These are phyloP conservation scores for Sinocyclocheilus maitianheensis DNA, from an alignment of 2,113 vertebrate species.

Conservation along the genomic window DNA sequence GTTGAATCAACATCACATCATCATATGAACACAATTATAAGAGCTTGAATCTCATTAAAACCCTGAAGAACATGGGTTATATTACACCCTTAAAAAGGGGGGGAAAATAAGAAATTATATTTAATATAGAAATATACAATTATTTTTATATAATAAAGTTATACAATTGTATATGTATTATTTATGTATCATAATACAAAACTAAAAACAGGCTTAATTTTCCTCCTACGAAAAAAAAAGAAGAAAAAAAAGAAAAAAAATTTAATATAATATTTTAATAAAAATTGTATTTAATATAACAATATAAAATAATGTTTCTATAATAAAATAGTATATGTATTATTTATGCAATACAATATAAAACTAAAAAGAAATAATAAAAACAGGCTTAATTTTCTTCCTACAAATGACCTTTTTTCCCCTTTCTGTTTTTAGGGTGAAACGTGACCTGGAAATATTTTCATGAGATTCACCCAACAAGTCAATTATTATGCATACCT, in stretches of 20 bases:
- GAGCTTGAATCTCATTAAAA: neutral
- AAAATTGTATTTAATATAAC: neutral
- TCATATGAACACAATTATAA: neutral
- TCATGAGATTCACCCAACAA: neutral
- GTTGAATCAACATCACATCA: neutral
- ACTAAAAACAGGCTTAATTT: neutral
- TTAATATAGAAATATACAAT: neutral
- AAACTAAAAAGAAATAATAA: neutral
- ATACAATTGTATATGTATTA: neutral
- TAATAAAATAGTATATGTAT: neutral
- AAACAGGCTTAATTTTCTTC: neutral
- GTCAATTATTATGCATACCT: slow-evolving; percentile 69
- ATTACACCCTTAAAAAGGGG: neutral
- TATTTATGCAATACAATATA: neutral
- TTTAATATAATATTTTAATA: too few species aligned
- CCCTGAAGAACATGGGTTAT: neutral
- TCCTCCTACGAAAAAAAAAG: neutral
- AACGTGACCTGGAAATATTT: neutral
- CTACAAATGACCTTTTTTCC: neutral
- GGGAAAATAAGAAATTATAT: too few species aligned
- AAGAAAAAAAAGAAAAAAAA: neutral
- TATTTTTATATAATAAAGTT: neutral
- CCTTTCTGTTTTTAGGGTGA: neutral
- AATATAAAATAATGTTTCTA: neutral
- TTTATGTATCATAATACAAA: neutral